phyloP scores from a whole-genome alignment of 2,113 vertebrate species.

The Eonycteris spelaea region DNA sequence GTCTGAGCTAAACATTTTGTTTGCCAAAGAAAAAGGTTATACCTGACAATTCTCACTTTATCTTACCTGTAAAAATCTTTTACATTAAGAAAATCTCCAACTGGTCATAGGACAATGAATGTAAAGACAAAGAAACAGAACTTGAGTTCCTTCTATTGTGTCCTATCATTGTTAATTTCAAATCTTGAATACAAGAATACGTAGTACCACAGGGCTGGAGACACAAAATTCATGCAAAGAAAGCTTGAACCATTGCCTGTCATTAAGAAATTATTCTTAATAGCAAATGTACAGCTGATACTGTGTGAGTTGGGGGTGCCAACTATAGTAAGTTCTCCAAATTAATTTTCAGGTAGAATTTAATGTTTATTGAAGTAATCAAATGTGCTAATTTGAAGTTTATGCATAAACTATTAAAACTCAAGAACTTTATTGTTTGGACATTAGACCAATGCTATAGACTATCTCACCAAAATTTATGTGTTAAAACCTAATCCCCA shows the following conservation, averaged over 20 bases:
- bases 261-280: not conserved
- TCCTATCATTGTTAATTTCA: not conserved
- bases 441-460: not conserved
- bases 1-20: not conserved
- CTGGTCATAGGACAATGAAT: not conserved
- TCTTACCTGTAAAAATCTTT: not conserved
- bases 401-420: not conserved
- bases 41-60: constrained; percentile 4
- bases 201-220: not conserved
- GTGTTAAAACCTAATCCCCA: not conserved
- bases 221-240: not conserved
- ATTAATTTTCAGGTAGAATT: constrained; percentile 17
- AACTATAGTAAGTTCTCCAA: not conserved
- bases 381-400: not conserved
- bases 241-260: not conserved
- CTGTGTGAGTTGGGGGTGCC: not conserved
- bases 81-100: not conserved
- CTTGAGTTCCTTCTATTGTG: not conserved
- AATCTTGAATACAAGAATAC: not conserved
- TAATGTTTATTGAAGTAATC: constrained; percentile 1
- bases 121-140: not conserved
- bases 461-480: not conserved
- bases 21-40: not conserved
- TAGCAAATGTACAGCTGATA: not conserved
- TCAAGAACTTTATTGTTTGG: not conserved